Evolutionary conservation across 1,140 invertebrate genomes (phyloP), one percentile per base, ranked within the genome.

Genomic region (Microplitis demolitor): DNA sequence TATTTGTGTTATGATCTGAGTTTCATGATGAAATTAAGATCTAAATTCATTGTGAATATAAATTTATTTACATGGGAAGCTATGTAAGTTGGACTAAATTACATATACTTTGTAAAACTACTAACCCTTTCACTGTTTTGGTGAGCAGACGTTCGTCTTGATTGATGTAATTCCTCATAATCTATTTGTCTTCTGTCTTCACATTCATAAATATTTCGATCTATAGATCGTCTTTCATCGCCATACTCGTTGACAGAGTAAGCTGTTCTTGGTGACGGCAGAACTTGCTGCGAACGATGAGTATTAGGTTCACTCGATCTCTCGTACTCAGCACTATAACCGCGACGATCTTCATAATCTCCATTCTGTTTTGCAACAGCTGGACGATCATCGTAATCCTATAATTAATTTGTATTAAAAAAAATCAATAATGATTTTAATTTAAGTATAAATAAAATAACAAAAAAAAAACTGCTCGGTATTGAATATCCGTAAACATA

Each of bases 331-430:
- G 76, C 71, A 66, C 39, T 45, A 11, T 79, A 83, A 54, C 69
- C 69, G 74, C 80, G 76, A 50, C 77, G 75, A 51, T 84, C 80
- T 37, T 84, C 82, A 35, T 80, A 85, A 66, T 86, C 85, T 35
- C 80, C 83, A 53, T 84, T 84, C 70, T 84, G 78, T 69, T 82
- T 80, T 11, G 78, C 74, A 60, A 78, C 74, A 39, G 67, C 73
- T 37, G 79, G 72, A 63, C 78, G 69, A 3, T 85, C 83, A 60
- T 85, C 82, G 31, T 80, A 84, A 69, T 85, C 84, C 85, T 85
- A 66, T 13, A 76, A 76, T 66, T 53, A 37, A 61, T 33, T 37
- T 14, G 31, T 39, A 24, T 34, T 64, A 14, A 64, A 35, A 63
- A 56, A 56, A 56, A 4, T 6, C 3, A 56, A 14, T 16, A 24